Base-by-base conservation (phyloP, 2,113 vertebrate genomes). In the Dicaeum eximium region DNA sequence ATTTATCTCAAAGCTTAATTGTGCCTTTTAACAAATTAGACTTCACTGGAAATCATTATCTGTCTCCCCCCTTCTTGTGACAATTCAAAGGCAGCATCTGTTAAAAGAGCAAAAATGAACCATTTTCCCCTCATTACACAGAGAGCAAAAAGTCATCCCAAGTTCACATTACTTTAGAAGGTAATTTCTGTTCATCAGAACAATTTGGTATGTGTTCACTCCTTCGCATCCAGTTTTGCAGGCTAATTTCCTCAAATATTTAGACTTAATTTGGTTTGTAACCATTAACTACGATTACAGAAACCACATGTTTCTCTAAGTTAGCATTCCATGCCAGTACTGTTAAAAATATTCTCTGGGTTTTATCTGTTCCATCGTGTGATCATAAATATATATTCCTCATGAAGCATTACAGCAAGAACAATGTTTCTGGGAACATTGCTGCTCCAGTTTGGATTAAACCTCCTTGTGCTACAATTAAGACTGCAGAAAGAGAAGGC, bases 11-110 rank as follows among this genome's bases (percentile, higher is more conserved):
- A 54, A 84, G 90, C 86, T 95, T 93, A 95, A 95, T 75, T 96
- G 87, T 81, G 79, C 72, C 80, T 95, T 93, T 86, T 92, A 95
- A 92, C 79, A 93, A 95, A 95, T 92, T 71, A 94, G 81, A 72
- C 93, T 95, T 93, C 88, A 93, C 83, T 83, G 80, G 83, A 95
- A 95, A 88, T 96, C 86, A 90, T 92, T 95, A 94, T 88, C 95
- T 86, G 53, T 88, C 88, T 93, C 47, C 47, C 40, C 28, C 27
- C 65, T 92, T 91, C 82, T 88, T 91, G 83, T 87, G 83, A 93
- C 74, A 77, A 96, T 91, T 92, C 90, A 93, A 96, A 95, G 64
- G 78, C 84, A 91, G 92, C 93, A 96, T 96, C 92, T 94, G 88
- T 90, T 96, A 75, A 88, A 88, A 94, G 86, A 91, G 67, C 81